These are phyloP conservation scores for Triops longicaudatus DNA, from an alignment of 1,140 invertebrate genomes.

Conservation along the genomic window DNA sequence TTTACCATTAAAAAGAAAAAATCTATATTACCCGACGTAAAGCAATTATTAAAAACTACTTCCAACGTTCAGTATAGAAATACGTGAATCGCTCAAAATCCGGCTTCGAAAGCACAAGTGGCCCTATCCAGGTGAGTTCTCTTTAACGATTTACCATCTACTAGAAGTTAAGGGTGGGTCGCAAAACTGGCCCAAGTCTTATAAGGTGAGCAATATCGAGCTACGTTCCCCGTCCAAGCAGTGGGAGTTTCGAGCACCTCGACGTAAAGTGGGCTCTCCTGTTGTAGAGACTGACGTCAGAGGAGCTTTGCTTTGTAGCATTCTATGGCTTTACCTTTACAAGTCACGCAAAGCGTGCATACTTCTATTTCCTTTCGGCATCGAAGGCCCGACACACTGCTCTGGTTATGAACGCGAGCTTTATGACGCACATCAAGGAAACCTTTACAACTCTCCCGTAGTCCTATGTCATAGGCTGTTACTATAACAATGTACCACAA, in stretches of 20 bases:
- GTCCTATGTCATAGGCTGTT: background rate
- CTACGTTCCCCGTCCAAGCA: background rate
- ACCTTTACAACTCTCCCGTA: background rate
- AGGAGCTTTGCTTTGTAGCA: background rate
- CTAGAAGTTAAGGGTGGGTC: background rate
- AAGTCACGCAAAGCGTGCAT: background rate
- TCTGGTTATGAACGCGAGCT: background rate
- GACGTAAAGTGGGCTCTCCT: background rate
- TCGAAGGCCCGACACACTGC: background rate
- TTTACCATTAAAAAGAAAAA: background rate
- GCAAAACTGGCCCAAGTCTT: background rate
- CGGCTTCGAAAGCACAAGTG: background rate
- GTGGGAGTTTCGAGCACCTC: background rate
- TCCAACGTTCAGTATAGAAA: background rate
- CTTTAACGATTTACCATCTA: background rate
- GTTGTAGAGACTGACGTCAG: background rate
- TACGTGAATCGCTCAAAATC: background rate
- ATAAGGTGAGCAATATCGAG: background rate
- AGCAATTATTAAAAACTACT: no score
- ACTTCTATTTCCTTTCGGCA: background rate
- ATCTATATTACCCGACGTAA: no score
- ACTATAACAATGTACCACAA: no score
- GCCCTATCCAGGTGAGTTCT: background rate
- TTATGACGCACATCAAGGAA: background rate
- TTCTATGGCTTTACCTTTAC: constrained; percentile 7